Conservation (phyloP, 2,888 invertebrate genomes). For the Peribatodes rhomboidaria region DNA sequence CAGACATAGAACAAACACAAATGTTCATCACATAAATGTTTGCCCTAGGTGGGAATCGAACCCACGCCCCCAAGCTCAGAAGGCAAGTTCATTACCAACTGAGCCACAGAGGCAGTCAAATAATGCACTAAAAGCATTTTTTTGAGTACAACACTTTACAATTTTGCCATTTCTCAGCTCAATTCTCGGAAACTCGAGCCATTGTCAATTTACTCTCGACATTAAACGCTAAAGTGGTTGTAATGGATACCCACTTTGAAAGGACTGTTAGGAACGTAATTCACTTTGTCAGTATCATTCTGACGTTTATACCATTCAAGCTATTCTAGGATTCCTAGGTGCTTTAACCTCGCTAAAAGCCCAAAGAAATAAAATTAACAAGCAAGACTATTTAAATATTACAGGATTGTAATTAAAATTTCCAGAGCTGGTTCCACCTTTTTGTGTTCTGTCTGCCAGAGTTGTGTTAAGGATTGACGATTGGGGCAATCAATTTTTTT, state of each 20-base stretch:
- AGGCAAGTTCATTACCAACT: too few species aligned
- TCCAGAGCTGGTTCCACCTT: conserved; percentile 1
- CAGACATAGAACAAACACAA: too few species aligned
- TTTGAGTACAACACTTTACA: neutral
- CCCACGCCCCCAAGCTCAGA: too few species aligned
- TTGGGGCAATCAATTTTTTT: neutral
- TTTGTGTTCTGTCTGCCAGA: conserved; percentile 13
- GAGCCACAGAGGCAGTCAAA: too few species aligned
- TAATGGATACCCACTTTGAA: conserved; percentile 33
- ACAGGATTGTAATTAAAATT: conserved; percentile 45
- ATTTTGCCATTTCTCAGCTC: neutral
- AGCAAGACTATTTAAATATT: conserved; percentile 22
- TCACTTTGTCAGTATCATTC: conserved; percentile 16
- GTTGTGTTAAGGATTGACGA: conserved; percentile 13
- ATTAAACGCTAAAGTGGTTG: conserved; percentile 23
- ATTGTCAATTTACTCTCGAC: conserved; percentile 11
- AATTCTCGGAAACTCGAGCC: conserved; percentile 16
- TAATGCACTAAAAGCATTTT: too few species aligned
- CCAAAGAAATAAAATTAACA: conserved; percentile 20
- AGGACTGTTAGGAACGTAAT: conserved; percentile 15
- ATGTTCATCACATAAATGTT: too few species aligned
- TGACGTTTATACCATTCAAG: conserved; percentile 15
- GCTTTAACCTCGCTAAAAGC: conserved; percentile 20
- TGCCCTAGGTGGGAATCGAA: too few species aligned
- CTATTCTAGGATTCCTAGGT: conserved; percentile 14